Evolutionary conservation across 2,113 vertebrate species (phyloP).

Genomic region (Gymnorhina tibicen): DNA sequence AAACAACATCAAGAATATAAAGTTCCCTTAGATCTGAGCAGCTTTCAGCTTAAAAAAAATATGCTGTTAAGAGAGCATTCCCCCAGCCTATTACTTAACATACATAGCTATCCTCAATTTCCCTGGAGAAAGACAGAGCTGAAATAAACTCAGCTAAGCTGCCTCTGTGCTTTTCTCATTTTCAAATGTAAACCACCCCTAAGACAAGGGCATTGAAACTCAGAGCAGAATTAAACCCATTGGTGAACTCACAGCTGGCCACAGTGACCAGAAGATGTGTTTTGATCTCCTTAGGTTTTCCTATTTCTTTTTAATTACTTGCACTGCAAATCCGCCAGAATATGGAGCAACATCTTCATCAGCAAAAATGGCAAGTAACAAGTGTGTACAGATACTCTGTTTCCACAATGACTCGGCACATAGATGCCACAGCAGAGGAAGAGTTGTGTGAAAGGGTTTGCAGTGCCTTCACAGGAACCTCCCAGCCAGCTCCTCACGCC

Average conservation of each 20-base stretch:
- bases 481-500: neutral
- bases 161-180: neutral
- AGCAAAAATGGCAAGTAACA: neutral
- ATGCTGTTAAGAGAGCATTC: rapidly evolving
- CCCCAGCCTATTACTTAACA: neutral
- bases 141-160: neutral
- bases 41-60: neutral
- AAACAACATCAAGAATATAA: neutral
- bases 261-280: neutral
- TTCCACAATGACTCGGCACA: neutral
- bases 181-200: neutral
- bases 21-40: neutral
- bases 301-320: neutral
- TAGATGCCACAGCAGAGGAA: neutral
- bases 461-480: neutral
- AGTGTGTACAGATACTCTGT: rapidly evolving
- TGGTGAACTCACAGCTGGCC: neutral
- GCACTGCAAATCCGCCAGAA: neutral
- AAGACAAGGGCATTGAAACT: neutral
- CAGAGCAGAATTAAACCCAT: neutral
- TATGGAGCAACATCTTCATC: neutral
- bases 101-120: neutral
- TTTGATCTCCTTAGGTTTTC: neutral
- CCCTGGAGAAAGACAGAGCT: neutral
- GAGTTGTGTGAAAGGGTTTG: neutral